A percentile compares a stretch with the other conserved stretches of the same genome.
phyloP scores from a whole-genome alignment of 2,888 invertebrate species.

The Macrosoma leucophasiata region DNA sequence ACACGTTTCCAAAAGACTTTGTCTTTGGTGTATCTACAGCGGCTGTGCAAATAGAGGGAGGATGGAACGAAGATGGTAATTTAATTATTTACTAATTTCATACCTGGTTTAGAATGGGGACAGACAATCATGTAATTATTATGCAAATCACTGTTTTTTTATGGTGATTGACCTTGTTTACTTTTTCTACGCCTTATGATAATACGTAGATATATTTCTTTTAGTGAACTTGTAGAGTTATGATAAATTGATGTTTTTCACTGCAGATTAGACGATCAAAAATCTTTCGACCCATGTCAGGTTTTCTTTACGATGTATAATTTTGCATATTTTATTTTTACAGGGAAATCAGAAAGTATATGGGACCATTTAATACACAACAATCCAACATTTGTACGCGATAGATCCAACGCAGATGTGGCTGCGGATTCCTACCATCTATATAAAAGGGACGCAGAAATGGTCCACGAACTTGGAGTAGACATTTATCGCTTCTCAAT shows the following conservation, averaged over 20 bases:
- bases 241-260: too few species aligned
- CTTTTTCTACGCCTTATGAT: too few species aligned
- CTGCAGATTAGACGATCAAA: too few species aligned
- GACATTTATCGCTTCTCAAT: slow-evolving; percentile 83
- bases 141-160: too few species aligned
- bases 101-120: neutral
- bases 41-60: slow-evolving; percentile 78
- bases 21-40: slow-evolving; percentile 78
- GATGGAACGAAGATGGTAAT: slow-evolving; percentile 68
- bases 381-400: slow-evolving; percentile 67
- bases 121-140: too few species aligned
- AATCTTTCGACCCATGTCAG: too few species aligned
- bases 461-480: slow-evolving; percentile 78
- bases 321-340: slow-evolving; percentile 22
- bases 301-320: neutral
- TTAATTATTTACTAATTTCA: neutral
- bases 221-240: too few species aligned
- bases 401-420: slow-evolving; percentile 77
- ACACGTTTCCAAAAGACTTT: slow-evolving; percentile 74
- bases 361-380: slow-evolving; percentile 76
- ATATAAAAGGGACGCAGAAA: slow-evolving; percentile 78
- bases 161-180: too few species aligned
- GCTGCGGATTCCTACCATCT: slow-evolving; percentile 82
- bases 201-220: too few species aligned
- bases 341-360: slow-evolving; percentile 79